Evolutionary conservation across 2,888 invertebrate species (phyloP).

Genomic region (Orthosia gothica): DNA sequence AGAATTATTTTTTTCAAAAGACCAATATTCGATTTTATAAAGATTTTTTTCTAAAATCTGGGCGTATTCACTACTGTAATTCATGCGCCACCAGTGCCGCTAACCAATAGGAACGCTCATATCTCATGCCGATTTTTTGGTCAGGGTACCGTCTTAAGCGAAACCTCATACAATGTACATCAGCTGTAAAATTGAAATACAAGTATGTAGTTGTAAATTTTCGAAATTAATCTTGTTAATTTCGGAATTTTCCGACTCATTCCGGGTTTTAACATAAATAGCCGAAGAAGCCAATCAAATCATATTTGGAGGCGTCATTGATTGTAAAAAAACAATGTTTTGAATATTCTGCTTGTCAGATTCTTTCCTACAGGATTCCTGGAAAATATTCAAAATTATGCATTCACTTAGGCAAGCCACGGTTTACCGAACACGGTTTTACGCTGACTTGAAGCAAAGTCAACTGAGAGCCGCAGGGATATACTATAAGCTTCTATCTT

Average conservation of each 20-base stretch:
- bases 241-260: neutral
- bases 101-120: too few species aligned
- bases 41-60: too few species aligned
- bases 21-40: too few species aligned
- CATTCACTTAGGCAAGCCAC: conserved; percentile 22
- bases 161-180: too few species aligned
- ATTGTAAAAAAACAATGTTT: neutral
- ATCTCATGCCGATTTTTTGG: too few species aligned
- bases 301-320: neutral
- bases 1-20: too few species aligned
- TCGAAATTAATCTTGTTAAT: neutral
- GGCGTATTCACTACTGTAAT: too few species aligned
- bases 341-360: neutral
- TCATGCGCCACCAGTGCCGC: too few species aligned
- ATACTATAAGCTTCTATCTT: conserved; percentile 1
- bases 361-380: neutral
- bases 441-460: conserved; percentile 20
- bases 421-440: conserved; percentile 30
- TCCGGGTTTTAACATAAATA: neutral
- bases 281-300: neutral
- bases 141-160: too few species aligned
- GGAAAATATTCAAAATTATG: conserved; percentile 42
- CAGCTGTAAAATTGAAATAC: neutral
- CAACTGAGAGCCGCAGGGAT: conserved; percentile 14
- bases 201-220: neutral